Base-by-base conservation (phyloP, 2,888 invertebrate species). In the Seira musarum region DNA sequence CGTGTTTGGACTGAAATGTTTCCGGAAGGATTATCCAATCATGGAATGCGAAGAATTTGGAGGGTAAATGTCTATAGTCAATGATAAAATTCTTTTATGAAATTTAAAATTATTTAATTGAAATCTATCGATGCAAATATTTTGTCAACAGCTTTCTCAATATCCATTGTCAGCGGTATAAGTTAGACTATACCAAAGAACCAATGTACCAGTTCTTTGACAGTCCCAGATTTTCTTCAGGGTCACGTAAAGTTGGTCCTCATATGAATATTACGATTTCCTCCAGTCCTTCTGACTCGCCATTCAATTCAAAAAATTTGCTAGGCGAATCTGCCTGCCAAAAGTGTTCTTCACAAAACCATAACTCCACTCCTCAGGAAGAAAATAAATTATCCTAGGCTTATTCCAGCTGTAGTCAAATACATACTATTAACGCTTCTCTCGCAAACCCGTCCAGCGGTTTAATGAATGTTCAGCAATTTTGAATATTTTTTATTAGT, bases 1-100 rank as follows among this genome's bases (percentile, higher is more conserved):
- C 87, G 91, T 94, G 49, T 92, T 93, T 13, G 93, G 93, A 87
- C 92, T 93, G 24, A 93, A 92, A 77, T 94, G 94, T 87, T 94
- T 94, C 89, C 92, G 91, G 87, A 92, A 92, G 87, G 87, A 87
- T 35, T 85, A 85, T 79, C 87, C 87, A n/a, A 83, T 85, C 30
- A 79, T 83, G 15, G 35, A 69, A 17, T 87, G 87, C 74, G 46
- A 64, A 5, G 82, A 85, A 49, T 85, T 83, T 65, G 85, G 85
- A 70, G 87, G 87, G 86, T 87, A 78, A 80, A 22, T 60, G 53
- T 24, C 6, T n/a, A 60, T 15, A 30, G 24, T 53, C 10, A 69
- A 49, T 69, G 1, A 66, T 64, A 46, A 67, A 61, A 35, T 17
- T 22, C 61, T 21, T 30, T 30, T 17, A 1, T 30, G 21, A n/a